These are phyloP conservation scores for Cylindroiulus punctatus DNA, from an alignment of 2,888 invertebrate species.

Conservation along the genomic window DNA sequence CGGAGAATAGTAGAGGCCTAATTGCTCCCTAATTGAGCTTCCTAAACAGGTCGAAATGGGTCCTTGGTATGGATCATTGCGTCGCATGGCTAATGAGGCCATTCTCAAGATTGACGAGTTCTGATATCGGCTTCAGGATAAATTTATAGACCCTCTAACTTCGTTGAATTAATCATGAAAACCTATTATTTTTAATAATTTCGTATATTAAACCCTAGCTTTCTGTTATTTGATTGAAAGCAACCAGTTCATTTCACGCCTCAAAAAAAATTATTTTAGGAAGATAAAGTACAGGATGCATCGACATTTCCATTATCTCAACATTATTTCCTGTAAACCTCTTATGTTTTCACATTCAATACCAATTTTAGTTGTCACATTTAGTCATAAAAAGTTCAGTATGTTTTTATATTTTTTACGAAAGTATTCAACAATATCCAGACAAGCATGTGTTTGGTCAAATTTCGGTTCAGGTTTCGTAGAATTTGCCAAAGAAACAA, in stretches of 20 bases:
- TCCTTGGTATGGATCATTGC: slow-evolving; percentile 10
- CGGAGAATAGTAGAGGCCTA: background rate
- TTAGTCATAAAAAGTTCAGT: no score
- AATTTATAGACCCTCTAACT: background rate
- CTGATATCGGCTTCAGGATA: background rate
- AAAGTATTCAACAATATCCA: no score
- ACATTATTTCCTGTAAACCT: background rate
- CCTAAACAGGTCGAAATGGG: background rate
- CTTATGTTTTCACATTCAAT: no score
- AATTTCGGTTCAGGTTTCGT: no score
- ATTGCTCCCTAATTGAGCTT: slow-evolving; percentile 6
- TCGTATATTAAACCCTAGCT: background rate
- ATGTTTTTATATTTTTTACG: no score
- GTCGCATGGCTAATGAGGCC: slow-evolving; percentile 16
- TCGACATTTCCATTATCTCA: slow-evolving; percentile 1
- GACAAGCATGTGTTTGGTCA: no score
- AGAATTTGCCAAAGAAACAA: no score
- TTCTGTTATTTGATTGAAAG: background rate
- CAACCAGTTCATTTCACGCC: no score
- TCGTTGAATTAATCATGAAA: background rate
- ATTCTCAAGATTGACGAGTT: background rate
- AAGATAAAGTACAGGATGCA: slow-evolving; percentile 1
- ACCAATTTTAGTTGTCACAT: no score
- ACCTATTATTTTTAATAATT: slow-evolving; percentile 19
- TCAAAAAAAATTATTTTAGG: no score